Evolutionary conservation across 1,140 invertebrate genomes (phyloP).

Genomic region (Eurosta solidaginis): DNA sequence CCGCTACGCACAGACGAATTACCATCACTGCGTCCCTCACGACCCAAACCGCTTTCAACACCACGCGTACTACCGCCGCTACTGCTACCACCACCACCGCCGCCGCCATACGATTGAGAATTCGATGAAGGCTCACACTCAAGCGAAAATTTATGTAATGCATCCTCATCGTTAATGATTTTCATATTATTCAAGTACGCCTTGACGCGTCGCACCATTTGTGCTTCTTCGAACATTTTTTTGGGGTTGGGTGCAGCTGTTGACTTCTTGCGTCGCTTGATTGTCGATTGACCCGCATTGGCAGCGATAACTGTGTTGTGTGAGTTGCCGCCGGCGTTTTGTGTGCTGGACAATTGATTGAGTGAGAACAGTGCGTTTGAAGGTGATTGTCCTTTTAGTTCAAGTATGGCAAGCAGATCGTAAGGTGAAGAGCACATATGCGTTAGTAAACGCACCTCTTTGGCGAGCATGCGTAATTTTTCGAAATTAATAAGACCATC

Average conservation of each 20-base stretch:
- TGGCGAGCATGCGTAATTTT: conserved; percentile 97
- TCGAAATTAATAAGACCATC: conserved; percentile 97
- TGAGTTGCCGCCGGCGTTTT: conserved; percentile 43
- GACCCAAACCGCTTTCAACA: conserved; percentile 53
- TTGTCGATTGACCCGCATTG: conserved; percentile 75
- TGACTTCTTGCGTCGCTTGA: conserved; percentile 89
- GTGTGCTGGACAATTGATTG: conserved; percentile 81
- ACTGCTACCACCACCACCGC: conserved; percentile 50
- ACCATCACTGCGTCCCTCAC: conserved; percentile 28
- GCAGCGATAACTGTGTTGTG: conserved; percentile 46
- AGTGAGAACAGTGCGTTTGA: conserved; percentile 87
- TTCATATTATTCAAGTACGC: conserved; percentile 93
- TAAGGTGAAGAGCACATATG: conserved; percentile 97
- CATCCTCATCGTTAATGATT: conserved; percentile 84
- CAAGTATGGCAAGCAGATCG: conserved; percentile 82
- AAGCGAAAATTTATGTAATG: conserved; percentile 83
- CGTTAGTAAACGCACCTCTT: conserved; percentile 90
- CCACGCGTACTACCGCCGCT: conserved; percentile 53
- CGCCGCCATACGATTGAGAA: conserved; percentile 58
- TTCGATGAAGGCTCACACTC: conserved; percentile 82
- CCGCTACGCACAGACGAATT: conserved; percentile 40
- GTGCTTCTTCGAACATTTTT: conserved; percentile 98
- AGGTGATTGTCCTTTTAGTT: conserved; percentile 82
- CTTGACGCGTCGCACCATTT: conserved; percentile 95
- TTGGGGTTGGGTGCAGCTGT: conserved; percentile 91